Base-by-base conservation (phyloP, 1,140 invertebrate species). In the Dufourea novaeangliae region DNA sequence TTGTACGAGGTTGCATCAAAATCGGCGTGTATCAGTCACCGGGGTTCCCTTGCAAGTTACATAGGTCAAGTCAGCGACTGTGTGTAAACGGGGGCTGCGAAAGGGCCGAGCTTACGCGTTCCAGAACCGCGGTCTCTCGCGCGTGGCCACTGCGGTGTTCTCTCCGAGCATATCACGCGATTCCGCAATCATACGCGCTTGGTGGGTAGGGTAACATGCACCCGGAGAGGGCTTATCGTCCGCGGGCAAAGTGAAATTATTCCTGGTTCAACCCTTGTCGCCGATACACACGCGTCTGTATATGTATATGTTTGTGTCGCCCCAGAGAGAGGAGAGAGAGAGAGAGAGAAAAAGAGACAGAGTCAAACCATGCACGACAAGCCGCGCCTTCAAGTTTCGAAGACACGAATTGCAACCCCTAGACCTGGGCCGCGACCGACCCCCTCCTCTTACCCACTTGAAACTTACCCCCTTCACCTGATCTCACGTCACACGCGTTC, bases 161-260 rank as follows among this genome's bases (percentile, higher is more conserved):
- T n/a, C n/a, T n/a, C n/a, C n/a, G n/a, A n/a, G n/a, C n/a, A n/a
- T n/a, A 69, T 88, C 90, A 92, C 90, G 91, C 91, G 90, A 92
- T 91, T 87, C 83, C 74, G 88, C 89, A 90, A 91, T 91, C 90
- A 89, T 89, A 90, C 78, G 72, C 82, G 81, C n/a, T n/a, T n/a
- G 46, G 72, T 8, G 64, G 72, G 74, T 62, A 79, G 79, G 78
- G 84, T 86, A 91, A 91, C 90, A 89, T 91, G 90, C 89, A 89
- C 87, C 78, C 81, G 83, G n/a, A n/a, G n/a, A 68, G 75, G 83
- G 71, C 90, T 92, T 92, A 92, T 92, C 90, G 82, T 50, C 73
- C 27, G 74, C 50, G 83, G 73, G 90, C 85, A 91, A 91, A 91
- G 91, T 91, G 90, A 92, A 91, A 91, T 91, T 91, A 91, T 92